Evolutionary conservation across 2,113 vertebrate genomes (phyloP), one percentile per base, ranked within the genome.

Genomic region (Phyllostomus hastatus): DNA sequence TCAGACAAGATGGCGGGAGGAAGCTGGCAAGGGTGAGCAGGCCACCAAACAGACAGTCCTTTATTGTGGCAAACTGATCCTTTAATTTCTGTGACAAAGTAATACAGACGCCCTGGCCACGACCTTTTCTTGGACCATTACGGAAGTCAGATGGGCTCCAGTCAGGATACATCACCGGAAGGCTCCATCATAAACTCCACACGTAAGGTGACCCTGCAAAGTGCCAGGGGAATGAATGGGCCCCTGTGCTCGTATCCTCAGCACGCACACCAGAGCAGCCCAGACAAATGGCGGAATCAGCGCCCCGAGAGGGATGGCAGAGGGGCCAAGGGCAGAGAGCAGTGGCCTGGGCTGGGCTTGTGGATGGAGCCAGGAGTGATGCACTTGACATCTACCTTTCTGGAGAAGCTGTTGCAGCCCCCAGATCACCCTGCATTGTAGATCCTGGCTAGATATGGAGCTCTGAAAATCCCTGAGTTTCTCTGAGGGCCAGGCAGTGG

Each of bases 31-130:
- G 84, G 91, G 81, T 33, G 69, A 90, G 79, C 38, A 86, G 78
- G 95, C 93, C 43, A 20, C 91, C 1, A 0, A 31, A 73, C 89
- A 75, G 87, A 79, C 5, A 5, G 90, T 66, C 48, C 70, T 94
- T 89, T 46, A 67, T 61, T 19, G 90, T 70, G 86, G 94, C 91
- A 90, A 83, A 75, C 67, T 41, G 92, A 38, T 64, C 79, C 91
- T 89, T 93, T 89, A 31, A 93, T 87, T 79, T 75, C 90, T 50
- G 61, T 43, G 90, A 92, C 94, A 96, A 91, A 90, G 80, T 41
- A 31, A 67, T 14, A 50, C 61, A 70, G 75, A 70, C 64, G 61
- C 52, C 70, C 89, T 15, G 95, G 86, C 95, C 28, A 20, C 0
- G 33, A 89, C 96, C 93, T 94, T 75, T 91, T 61, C 91, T 83